Conservation (phyloP, 2,113 vertebrate species). For the Ciconia stormi region DNA sequence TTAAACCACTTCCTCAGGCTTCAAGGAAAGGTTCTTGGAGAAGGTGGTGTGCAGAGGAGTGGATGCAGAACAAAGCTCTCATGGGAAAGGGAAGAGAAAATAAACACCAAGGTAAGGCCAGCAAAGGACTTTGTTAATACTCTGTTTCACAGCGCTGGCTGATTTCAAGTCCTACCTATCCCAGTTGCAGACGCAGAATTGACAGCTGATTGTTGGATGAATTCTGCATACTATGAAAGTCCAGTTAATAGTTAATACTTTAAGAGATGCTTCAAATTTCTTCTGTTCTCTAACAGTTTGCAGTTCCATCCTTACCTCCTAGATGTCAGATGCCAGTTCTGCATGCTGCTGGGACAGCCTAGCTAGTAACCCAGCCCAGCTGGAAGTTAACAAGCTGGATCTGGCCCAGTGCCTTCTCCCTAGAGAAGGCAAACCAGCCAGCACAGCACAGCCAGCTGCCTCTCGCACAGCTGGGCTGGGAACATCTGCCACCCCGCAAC, state of each 20-base stretch:
- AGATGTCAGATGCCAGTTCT: neutral
- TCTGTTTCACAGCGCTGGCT: neutral
- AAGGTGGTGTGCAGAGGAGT: neutral
- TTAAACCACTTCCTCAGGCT: slow-evolving; percentile 39
- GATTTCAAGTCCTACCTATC: neutral
- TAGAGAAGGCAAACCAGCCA: neutral
- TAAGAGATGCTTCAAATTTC: neutral
- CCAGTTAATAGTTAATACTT: neutral
- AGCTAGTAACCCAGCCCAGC: neutral
- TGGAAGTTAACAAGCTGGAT: neutral
- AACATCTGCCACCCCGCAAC: neutral
- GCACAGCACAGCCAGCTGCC: neutral
- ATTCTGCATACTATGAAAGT: neutral
- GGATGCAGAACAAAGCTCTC: neutral
- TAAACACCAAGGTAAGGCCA: neutral
- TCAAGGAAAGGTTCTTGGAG: neutral
- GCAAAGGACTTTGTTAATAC: neutral
- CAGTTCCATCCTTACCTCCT: neutral
- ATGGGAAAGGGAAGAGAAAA: neutral
- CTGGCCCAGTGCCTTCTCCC: neutral
- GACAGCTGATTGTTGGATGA: neutral
- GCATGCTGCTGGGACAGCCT: neutral
- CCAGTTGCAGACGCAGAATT: neutral
- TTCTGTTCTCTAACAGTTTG: neutral
- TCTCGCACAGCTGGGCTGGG: neutral